Evolutionary conservation across 1,140 invertebrate genomes (phyloP).

Genomic region (Brachionus asplanchnoidis): DNA sequence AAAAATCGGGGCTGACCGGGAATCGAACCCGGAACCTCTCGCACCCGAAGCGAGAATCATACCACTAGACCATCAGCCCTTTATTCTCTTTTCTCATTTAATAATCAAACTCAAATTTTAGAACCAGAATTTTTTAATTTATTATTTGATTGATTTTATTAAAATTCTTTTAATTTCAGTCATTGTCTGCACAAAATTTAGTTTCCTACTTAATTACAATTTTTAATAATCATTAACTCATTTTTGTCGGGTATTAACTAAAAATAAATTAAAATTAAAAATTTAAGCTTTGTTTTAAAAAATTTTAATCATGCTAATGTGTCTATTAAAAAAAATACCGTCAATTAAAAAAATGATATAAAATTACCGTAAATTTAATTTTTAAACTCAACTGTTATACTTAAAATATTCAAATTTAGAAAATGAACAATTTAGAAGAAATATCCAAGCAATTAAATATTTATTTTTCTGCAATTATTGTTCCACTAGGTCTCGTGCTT

Average conservation of each 20-base stretch:
- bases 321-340: too few species aligned
- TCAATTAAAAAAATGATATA: too few species aligned
- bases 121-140: too few species aligned
- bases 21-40: neutral
- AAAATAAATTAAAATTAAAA: too few species aligned
- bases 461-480: neutral
- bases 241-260: too few species aligned
- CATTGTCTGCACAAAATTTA: neutral
- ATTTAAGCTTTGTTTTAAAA: too few species aligned
- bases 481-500: neutral
- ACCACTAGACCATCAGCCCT: conserved; percentile 32
- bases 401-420: neutral
- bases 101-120: too few species aligned
- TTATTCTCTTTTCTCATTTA: neutral
- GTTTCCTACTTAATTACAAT: neutral
- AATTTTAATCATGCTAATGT: too few species aligned
- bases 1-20: neutral
- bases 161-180: neutral
- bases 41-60: conserved; percentile 31
- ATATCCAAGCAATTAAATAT: neutral
- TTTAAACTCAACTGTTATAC: too few species aligned
- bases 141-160: too few species aligned
- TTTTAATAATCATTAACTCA: too few species aligned
- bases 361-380: too few species aligned
- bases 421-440: neutral